Percentiles rank a stretch among this genome's conserved stretches.
Conservation (phyloP, 2,113 vertebrate species). For the Rhea pennata region DNA sequence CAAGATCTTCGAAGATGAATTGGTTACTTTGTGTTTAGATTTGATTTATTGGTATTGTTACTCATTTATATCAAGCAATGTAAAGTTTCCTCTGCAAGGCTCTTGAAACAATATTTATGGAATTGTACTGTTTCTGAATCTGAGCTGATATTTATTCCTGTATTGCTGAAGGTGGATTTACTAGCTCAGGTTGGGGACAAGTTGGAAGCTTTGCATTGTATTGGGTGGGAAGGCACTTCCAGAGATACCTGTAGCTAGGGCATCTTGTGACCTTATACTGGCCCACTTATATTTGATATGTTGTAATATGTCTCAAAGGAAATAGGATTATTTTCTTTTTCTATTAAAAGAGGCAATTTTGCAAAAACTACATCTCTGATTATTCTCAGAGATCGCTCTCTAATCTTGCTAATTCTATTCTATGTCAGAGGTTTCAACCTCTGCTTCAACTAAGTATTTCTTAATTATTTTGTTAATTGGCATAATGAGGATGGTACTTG, state of each 20-base stretch:
- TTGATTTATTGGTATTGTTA: background rate
- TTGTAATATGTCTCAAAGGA: background rate
- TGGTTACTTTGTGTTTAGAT: background rate
- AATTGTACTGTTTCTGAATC: background rate
- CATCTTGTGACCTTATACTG: background rate
- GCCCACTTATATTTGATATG: background rate
- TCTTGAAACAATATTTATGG: background rate
- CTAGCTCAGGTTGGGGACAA: background rate
- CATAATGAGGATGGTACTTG: background rate
- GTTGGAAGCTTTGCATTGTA: accelerated
- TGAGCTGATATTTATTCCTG: background rate
- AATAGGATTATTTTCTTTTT: background rate
- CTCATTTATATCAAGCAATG: background rate
- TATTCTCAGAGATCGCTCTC: background rate
- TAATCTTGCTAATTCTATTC: background rate
- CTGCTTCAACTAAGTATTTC: background rate
- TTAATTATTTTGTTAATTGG: background rate
- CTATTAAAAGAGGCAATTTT: background rate
- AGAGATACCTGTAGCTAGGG: background rate
- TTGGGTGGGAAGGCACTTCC: background rate
- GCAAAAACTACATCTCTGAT: background rate
- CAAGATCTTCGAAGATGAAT: background rate
- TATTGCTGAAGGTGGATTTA: background rate
- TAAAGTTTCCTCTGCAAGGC: background rate
- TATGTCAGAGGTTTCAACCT: background rate